Evolutionary conservation across 2,888 invertebrate genomes (phyloP).

Genomic region (Drosophila hawaiiensis): DNA sequence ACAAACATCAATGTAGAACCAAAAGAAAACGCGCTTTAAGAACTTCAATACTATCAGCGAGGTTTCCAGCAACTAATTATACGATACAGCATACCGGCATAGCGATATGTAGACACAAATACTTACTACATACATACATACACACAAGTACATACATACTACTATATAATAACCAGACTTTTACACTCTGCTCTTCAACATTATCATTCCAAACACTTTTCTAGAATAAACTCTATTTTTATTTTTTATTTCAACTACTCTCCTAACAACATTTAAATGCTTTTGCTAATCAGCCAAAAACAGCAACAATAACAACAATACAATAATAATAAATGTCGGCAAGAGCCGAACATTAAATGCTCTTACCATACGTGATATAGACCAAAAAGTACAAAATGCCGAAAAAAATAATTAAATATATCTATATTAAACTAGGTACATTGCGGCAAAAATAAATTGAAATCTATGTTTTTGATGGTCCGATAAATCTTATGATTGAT

Average conservation of each 20-base stretch:
- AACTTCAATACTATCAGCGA: slow-evolving; percentile 72
- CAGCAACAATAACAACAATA: slow-evolving; percentile 31
- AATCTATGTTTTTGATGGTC: background rate
- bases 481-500: slow-evolving; percentile 1
- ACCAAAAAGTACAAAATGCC: background rate
- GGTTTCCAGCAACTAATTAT: slow-evolving; percentile 74
- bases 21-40: slow-evolving; percentile 42
- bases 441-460: background rate
- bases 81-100: slow-evolving; percentile 32
- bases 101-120: slow-evolving; percentile 35
- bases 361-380: slow-evolving; percentile 32
- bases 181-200: slow-evolving; percentile 48
- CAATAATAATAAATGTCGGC: slow-evolving; percentile 33
- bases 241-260: slow-evolving; percentile 56
- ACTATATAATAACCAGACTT: slow-evolving; percentile 56
- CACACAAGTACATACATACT: slow-evolving; percentile 29
- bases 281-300: slow-evolving; percentile 54
- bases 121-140: slow-evolving; percentile 27
- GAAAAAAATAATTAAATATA: background rate
- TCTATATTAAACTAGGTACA: background rate
- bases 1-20: slow-evolving; percentile 18
- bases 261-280: slow-evolving; percentile 50
- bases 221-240: slow-evolving; percentile 45
- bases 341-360: slow-evolving; percentile 38
- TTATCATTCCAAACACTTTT: slow-evolving; percentile 47